Evolutionary conservation across 2,888 invertebrate species (phyloP), one percentile per base, ranked within the genome.

Genomic region (Liposcelis brunnea): DNA sequence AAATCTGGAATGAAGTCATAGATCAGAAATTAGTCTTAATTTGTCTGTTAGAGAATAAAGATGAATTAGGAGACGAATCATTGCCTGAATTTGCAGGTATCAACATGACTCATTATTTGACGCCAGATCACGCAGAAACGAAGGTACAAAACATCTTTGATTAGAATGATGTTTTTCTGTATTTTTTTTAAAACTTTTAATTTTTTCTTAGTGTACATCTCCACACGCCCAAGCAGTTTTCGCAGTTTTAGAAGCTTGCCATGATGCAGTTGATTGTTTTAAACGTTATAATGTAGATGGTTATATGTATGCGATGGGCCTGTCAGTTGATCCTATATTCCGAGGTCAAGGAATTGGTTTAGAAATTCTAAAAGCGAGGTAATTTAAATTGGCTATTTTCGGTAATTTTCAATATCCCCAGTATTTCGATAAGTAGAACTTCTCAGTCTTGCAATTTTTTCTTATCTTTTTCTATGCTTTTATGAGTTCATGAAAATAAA

Each of bases 251-350:
- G 62, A 62, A 0, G 55, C 61, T 36, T 58, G 68, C 1, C 67
- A 65, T 52, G 67, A 67, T 0, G 68, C 68, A 0, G 68, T 69
- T 1, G 66, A 68, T 51, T 53, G 63, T 34, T 70, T 63, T 56
- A 47, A 57, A 7, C 53, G 52, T 10, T 70, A 61, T 50, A 56
- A 56, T 0, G 66, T 68, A 4, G 62, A 66, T 31, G 57, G 58
- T 44, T 68, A 67, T 49, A 52, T 70, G 48, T 64, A 62, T 0
- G 70, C 69, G 0, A 64, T 65, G 45, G 70, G 70, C 0, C 57
- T 70, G 52, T 68, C 68, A 34, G 69, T 70, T 3, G 58, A 58
- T 18, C 66, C 66, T 0, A 52, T 58, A 6, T 70, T 65, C 65
- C 55, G 69, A 5, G 69, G 70, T 0, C 53, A 61, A 44, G 60